A percentile compares a stretch with the other conserved stretches of the same genome.
Conservation (phyloP, 2,888 invertebrate species). For the Trichopria drosophilae region DNA sequence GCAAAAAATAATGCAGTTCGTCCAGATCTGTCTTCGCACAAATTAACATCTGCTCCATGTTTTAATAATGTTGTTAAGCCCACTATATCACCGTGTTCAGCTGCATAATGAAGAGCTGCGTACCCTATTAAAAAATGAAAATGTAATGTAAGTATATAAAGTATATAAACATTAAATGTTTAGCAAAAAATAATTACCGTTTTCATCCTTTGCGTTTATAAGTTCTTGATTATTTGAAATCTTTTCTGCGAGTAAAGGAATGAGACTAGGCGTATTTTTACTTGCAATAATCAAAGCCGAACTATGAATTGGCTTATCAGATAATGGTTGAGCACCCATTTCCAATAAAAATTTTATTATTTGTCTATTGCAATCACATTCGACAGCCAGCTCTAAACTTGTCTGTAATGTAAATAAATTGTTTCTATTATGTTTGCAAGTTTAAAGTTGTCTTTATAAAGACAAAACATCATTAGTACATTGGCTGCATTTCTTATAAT, state of each 20-base stretch:
- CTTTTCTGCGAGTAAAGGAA: constrained; percentile 40
- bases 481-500: no score
- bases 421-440: no score
- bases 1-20: constrained; percentile 52
- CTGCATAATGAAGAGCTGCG: constrained; percentile 51
- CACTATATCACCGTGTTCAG: constrained; percentile 39
- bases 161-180: constrained; percentile 1
- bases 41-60: constrained; percentile 44
- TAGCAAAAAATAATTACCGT: constrained; percentile 36
- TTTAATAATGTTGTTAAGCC: constrained; percentile 40
- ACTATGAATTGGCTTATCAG: constrained; percentile 37
- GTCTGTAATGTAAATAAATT: constrained; percentile 41
- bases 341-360: constrained; percentile 45
- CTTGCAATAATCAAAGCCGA: constrained; percentile 50
- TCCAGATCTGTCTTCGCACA: constrained; percentile 49
- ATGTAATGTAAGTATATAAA: not conserved
- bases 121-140: constrained; percentile 39
- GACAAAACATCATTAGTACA: no score
- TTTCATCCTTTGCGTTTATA: constrained; percentile 40
- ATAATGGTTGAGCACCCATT: constrained; percentile 46
- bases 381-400: constrained; percentile 49
- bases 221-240: constrained; percentile 22
- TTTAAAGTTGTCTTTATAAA: no score
- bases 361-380: constrained; percentile 33
- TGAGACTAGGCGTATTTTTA: constrained; percentile 37